Evolutionary conservation across 2,113 vertebrate genomes (phyloP).

Genomic region (Chlorodrepanis virens): DNA sequence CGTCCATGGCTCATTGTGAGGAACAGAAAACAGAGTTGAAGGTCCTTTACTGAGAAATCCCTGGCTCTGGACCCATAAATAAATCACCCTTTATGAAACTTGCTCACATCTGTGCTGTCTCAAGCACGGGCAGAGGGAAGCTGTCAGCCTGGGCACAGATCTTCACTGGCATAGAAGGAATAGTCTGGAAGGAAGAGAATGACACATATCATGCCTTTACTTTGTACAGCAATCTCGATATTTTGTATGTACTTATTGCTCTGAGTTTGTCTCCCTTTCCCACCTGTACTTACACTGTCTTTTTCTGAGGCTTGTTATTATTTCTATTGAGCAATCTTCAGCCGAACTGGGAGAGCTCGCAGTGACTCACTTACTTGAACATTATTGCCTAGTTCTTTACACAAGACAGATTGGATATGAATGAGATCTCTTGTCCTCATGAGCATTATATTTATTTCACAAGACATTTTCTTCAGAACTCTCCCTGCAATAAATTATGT

Average conservation of each 20-base stretch:
- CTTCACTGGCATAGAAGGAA: not conserved
- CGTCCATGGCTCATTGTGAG: not conserved
- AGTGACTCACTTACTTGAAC: slow-evolving; percentile 65
- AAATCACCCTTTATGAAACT: not conserved
- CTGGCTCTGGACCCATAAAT: not conserved
- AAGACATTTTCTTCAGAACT: slow-evolving; percentile 66
- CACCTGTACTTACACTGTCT: slow-evolving; percentile 55
- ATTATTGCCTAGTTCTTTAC: slow-evolving; percentile 73
- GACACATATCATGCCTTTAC: slow-evolving; percentile 8
- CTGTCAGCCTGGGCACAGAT: not conserved
- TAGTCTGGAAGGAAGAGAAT: not conserved
- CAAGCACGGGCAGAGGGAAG: not conserved
- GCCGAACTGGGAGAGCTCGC: slow-evolving; percentile 50
- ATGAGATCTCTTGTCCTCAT: slow-evolving; percentile 60
- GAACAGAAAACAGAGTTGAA: not conserved
- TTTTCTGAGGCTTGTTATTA: slow-evolving; percentile 61
- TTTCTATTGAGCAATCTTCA: slow-evolving; percentile 64
- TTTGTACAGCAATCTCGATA: slow-evolving; percentile 14
- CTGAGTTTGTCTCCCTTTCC: slow-evolving; percentile 37
- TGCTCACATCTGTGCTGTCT: not conserved
- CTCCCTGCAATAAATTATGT: slow-evolving; percentile 68
- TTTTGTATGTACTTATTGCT: slow-evolving; percentile 24
- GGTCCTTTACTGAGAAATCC: not conserved
- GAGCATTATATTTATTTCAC: slow-evolving; percentile 68
- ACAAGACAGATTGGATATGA: slow-evolving; percentile 71